Percentiles rank a stretch among this genome's conserved stretches.
Evolutionary conservation across 37 sponge, comb jelly and placozoan genomes (phyloP).

Genomic region (Beroe ovata): DNA sequence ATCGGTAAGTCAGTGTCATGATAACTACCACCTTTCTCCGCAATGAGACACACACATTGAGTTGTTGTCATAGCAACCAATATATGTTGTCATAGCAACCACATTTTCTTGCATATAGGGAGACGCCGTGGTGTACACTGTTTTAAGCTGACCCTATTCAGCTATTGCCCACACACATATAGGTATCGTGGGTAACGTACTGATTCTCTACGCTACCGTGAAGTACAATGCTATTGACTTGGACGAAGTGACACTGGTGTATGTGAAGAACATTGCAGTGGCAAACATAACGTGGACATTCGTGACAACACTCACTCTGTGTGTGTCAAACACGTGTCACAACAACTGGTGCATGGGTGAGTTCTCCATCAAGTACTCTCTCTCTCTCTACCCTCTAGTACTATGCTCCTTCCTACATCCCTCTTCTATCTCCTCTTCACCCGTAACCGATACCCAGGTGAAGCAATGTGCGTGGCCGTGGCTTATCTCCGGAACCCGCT

Average conservation of each 20-base stretch:
- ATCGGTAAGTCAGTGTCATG: no score
- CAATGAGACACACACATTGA: neutral
- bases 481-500: conserved; percentile 44
- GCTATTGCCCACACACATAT: neutral
- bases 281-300: conserved; percentile 30
- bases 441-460: no score
- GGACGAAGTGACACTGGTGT: conserved; percentile 49
- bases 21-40: neutral
- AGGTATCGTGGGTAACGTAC: conserved; percentile 15
- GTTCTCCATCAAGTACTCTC: neutral
- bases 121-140: no score
- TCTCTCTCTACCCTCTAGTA: neutral
- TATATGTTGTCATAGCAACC: no score
- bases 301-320: conserved; percentile 27
- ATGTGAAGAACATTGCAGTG: conserved; percentile 30
- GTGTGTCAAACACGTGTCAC: conserved; percentile 1
- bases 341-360: conserved; percentile 35
- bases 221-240: conserved; percentile 44
- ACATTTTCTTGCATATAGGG: no score
- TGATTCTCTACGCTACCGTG: conserved; percentile 28
- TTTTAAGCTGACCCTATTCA: no score
- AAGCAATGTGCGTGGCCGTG: conserved; percentile 5
- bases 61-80: neutral
- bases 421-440: no score
- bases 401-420: neutral